Conservation (phyloP, 2,888 invertebrate genomes). For the Anarsia innoxiella region DNA sequence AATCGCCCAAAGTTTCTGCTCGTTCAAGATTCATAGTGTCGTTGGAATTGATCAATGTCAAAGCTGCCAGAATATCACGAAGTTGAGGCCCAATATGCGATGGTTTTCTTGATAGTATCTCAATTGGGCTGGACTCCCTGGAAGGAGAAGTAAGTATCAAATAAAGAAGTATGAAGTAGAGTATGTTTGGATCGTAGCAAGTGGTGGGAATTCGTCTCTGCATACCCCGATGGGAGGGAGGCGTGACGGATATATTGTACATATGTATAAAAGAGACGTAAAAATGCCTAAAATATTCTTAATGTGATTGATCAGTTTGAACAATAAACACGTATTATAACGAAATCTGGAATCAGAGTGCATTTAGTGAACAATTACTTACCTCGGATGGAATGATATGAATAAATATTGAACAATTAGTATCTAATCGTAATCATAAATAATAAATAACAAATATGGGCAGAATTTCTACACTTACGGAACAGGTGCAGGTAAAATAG, state of each 20-base stretch:
- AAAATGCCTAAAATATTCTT: neutral
- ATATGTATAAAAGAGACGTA: neutral
- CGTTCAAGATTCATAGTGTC: slow-evolving; percentile 89
- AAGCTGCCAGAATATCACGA: slow-evolving; percentile 70
- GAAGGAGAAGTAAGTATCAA: neutral
- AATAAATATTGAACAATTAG: too few relatives aligned
- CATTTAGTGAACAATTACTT: too few relatives aligned
- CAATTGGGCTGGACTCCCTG: neutral
- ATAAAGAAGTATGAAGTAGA: too few relatives aligned
- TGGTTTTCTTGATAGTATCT: slow-evolving; percentile 16
- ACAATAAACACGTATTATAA: too few relatives aligned
- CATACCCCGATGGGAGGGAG: too few relatives aligned
- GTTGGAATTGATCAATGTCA: slow-evolving; percentile 82
- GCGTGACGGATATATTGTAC: too few relatives aligned
- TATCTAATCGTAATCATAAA: too few relatives aligned
- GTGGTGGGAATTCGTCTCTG: too few relatives aligned
- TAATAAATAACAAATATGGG: too few relatives aligned
- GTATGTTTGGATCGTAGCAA: too few relatives aligned
- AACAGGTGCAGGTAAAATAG: slow-evolving; percentile 34
- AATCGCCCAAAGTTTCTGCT: slow-evolving; percentile 91
- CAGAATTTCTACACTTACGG: neutral
- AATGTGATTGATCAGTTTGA: neutral
- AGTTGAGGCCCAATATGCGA: slow-evolving; percentile 59
- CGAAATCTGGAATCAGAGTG: too few relatives aligned
- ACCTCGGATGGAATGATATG: too few relatives aligned